Evolutionary conservation across 2,888 invertebrate species (phyloP).

Genomic region (Cartodere bifasciata): DNA sequence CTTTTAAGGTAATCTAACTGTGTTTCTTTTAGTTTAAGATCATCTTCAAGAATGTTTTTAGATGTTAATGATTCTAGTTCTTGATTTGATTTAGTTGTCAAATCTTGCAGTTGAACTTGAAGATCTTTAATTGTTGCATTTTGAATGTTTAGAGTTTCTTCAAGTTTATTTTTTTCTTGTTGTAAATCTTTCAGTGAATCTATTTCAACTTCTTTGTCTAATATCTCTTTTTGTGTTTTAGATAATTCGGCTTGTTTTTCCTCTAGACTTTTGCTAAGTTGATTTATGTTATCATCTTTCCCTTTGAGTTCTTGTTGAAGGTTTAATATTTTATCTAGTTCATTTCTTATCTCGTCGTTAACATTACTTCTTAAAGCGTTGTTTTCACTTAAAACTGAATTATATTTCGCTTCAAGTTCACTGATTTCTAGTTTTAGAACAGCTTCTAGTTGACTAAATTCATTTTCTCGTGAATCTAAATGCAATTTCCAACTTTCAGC

Average conservation of each 20-base stretch:
- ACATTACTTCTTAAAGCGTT: conserved; percentile 32
- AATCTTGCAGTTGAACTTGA: conserved; percentile 11
- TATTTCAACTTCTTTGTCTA: conserved; percentile 13
- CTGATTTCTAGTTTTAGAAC: conserved; percentile 40
- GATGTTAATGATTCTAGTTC: too few species aligned
- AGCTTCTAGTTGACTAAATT: conserved; percentile 42
- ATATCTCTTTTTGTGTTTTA: conserved; percentile 4
- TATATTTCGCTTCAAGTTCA: conserved; percentile 35
- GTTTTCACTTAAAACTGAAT: conserved; percentile 31
- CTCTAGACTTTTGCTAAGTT: conserved; percentile 21
- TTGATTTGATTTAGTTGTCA: too few species aligned
- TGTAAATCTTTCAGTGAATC: conserved; percentile 6
- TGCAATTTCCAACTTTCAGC: conserved; percentile 60
- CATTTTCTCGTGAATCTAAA: conserved; percentile 48
- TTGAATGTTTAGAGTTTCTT: too few species aligned
- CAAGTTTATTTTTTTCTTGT: conserved; percentile 1
- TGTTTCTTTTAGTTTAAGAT: too few species aligned
- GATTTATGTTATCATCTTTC: conserved; percentile 25
- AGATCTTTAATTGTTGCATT: too few species aligned
- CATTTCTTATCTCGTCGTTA: conserved; percentile 31
- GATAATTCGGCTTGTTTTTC: conserved; percentile 20
- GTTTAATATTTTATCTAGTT: conserved; percentile 29
- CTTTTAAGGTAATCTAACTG: too few species aligned
- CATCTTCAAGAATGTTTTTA: too few species aligned
- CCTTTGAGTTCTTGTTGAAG: conserved; percentile 30